A percentile compares a stretch with the other conserved stretches of the same genome.
phyloP scores from a whole-genome alignment of 2,113 vertebrate genomes.

The Stigmatopora argus region DNA sequence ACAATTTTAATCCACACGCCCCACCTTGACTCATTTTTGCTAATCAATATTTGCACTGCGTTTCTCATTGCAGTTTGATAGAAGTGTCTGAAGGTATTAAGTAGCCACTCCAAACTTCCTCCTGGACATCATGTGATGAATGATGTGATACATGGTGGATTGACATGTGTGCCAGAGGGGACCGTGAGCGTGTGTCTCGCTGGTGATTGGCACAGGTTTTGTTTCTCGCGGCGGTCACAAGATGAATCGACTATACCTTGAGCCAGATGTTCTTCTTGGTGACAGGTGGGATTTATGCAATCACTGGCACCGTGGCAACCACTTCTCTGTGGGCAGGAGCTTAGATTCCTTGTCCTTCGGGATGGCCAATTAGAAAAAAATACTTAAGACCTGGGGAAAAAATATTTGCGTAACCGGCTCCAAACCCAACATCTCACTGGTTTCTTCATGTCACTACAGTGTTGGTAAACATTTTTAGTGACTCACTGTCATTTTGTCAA shows the following conservation, averaged over 20 bases:
- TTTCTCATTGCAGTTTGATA: background rate
- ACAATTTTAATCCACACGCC: slow-evolving; percentile 27
- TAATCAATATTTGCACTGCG: slow-evolving; percentile 24
- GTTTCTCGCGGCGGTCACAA: slow-evolving; percentile 35
- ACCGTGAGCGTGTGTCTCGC: slow-evolving; percentile 17
- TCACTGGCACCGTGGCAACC: background rate
- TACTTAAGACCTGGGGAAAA: too few relatives aligned
- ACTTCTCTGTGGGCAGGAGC: slow-evolving; percentile 23
- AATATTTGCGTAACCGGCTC: too few relatives aligned
- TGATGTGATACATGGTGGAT: slow-evolving; percentile 10
- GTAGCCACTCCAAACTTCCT: slow-evolving; percentile 3
- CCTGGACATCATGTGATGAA: slow-evolving; percentile 5
- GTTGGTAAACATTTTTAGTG: background rate
- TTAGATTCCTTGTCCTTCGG: background rate
- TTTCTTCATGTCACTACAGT: background rate
- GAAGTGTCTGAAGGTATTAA: background rate
- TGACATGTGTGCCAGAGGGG: slow-evolving; percentile 18
- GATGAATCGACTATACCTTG: slow-evolving; percentile 42
- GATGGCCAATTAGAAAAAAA: background rate
- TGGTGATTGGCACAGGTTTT: slow-evolving; percentile 33
- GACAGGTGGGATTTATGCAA: slow-evolving; percentile 33
- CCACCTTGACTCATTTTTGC: slow-evolving; percentile 8
- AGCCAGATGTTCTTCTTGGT: slow-evolving; percentile 53
- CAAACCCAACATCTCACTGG: background rate
- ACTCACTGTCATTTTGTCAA: background rate